These are phyloP conservation scores for Ormyrus nitidulus DNA, from an alignment of 2,888 invertebrate species.

Conservation along the genomic window DNA sequence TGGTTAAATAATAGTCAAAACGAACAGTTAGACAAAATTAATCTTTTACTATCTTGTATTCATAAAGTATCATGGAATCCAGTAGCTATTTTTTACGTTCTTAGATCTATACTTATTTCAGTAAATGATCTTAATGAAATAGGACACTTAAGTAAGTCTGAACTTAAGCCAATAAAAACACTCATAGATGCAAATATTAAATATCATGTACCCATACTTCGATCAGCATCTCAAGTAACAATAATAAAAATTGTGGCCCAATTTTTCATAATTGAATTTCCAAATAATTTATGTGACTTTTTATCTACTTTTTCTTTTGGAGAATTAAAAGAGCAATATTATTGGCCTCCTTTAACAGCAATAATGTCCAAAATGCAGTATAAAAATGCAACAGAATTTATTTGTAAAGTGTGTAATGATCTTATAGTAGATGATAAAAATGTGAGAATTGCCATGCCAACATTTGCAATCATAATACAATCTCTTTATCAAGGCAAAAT, in stretches of 20 bases:
- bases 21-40: conserved; percentile 57
- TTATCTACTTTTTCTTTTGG: conserved; percentile 61
- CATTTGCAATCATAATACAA: conserved; percentile 63
- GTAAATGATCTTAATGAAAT: conserved; percentile 26
- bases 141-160: conserved; percentile 44
- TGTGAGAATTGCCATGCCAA: conserved; percentile 51
- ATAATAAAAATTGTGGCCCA: conserved; percentile 59
- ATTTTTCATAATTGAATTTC: conserved; percentile 54
- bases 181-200: conserved; percentile 63
- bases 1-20: conserved; percentile 60
- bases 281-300: conserved; percentile 58
- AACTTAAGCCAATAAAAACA: conserved; percentile 61
- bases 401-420: conserved; percentile 54
- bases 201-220: conserved; percentile 61
- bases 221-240: conserved; percentile 67
- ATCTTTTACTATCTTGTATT: conserved; percentile 53
- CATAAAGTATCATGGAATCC: conserved; percentile 70
- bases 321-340: conserved; percentile 37
- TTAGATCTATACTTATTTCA: conserved; percentile 38
- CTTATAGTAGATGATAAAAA: conserved; percentile 33
- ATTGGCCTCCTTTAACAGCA: conserved; percentile 58
- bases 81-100: conserved; percentile 70
- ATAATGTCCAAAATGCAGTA: conserved; percentile 44
- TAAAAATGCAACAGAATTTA: conserved; percentile 57
- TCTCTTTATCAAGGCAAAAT: conserved; percentile 63